phyloP scores from a whole-genome alignment of 2,797 vertebrate species.

The Spinus olivaceus region DNA sequence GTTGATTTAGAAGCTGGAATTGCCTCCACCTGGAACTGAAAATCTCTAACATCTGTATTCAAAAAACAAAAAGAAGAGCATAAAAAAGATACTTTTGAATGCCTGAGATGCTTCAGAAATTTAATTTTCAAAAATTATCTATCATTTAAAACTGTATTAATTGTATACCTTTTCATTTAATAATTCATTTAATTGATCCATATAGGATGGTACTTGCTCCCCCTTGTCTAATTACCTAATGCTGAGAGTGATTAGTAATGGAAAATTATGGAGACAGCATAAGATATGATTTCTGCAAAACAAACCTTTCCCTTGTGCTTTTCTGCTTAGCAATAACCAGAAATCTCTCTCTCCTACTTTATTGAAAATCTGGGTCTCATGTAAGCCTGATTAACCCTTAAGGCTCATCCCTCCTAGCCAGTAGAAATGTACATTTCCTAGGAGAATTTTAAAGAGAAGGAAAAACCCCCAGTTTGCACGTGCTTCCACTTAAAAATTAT shows the following conservation, averaged over 20 bases:
- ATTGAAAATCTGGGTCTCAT: background rate
- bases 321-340: background rate
- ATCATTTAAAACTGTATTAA: accelerated
- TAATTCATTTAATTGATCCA: background rate
- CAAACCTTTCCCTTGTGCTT: background rate
- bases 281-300: background rate
- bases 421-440: background rate
- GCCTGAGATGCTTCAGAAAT: background rate
- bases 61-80: background rate
- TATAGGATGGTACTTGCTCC: background rate
- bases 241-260: background rate
- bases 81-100: background rate
- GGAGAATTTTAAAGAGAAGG: background rate
- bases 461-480: background rate
- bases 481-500: background rate
- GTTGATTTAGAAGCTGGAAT: background rate
- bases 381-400: background rate
- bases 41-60: background rate
- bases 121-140: background rate
- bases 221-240: background rate
- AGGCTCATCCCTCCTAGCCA: background rate
- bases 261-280: background rate
- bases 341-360: background rate
- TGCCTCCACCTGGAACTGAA: background rate
- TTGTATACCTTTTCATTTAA: background rate